phyloP scores from a whole-genome alignment of 2,888 invertebrate genomes.

The Drosophila kuntzei region DNA sequence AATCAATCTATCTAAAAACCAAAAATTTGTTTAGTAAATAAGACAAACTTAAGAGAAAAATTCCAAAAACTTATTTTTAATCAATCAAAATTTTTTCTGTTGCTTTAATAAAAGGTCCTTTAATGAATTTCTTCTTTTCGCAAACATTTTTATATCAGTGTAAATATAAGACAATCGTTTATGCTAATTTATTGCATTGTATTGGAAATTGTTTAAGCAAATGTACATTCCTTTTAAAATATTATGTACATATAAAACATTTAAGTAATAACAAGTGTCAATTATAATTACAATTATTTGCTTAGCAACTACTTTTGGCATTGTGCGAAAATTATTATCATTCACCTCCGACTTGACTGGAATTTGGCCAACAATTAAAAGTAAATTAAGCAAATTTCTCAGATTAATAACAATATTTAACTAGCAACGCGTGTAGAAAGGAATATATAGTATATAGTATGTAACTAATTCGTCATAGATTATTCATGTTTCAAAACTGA shows the following conservation, averaged over 20 bases:
- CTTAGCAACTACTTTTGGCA: constrained; percentile 16
- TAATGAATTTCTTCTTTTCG: too few species aligned
- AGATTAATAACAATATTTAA: constrained; percentile 12
- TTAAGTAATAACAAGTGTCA: constrained; percentile 8
- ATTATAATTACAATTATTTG: constrained; percentile 7
- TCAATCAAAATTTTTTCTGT: too few species aligned
- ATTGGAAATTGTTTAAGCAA: background rate
- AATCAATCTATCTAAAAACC: too few species aligned
- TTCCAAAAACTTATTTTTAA: too few species aligned
- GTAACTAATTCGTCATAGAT: background rate
- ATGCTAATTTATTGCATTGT: constrained; percentile 1
- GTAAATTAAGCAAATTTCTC: constrained; percentile 19
- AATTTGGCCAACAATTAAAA: constrained; percentile 26
- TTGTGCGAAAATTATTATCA: constrained; percentile 19
- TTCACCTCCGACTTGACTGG: constrained; percentile 19
- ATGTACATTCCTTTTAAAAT: constrained; percentile 9
- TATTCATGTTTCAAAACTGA: background rate
- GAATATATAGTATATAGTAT: background rate
- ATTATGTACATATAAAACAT: background rate
- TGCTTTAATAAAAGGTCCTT: too few species aligned
- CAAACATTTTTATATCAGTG: too few species aligned
- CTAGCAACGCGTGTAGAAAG: background rate
- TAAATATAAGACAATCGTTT: background rate
- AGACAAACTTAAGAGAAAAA: too few species aligned
- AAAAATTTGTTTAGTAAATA: too few species aligned